These are phyloP conservation scores for Osedax fenrisi DNA, from an alignment of 2,888 invertebrate species.

Conservation along the genomic window DNA sequence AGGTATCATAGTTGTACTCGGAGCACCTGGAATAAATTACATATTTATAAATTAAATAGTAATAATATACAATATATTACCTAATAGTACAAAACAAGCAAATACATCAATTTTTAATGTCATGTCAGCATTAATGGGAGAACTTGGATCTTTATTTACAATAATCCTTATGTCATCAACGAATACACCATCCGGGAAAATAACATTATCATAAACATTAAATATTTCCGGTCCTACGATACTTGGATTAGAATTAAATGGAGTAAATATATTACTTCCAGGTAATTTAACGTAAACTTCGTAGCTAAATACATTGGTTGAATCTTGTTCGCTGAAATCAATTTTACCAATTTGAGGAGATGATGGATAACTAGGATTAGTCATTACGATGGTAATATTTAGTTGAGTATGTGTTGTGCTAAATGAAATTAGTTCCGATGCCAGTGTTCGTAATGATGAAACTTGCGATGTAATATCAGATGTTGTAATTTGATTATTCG, in stretches of 20 bases:
- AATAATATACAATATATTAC: no score
- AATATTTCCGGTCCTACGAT: neutral
- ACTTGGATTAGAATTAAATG: slow-evolving; percentile 1
- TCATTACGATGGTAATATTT: slow-evolving; percentile 4
- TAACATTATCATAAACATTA: slow-evolving; percentile 3
- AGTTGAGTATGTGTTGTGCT: neutral
- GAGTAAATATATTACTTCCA: neutral
- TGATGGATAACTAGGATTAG: neutral
- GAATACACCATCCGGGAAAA: slow-evolving; percentile 4
- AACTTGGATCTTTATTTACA: neutral
- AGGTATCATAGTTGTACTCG: neutral
- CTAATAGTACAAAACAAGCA: neutral
- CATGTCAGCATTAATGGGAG: neutral
- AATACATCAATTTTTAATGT: neutral
- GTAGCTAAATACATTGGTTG: slow-evolving; percentile 5
- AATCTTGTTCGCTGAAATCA: neutral
- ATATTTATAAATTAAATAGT: no score
- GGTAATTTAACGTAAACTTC: slow-evolving; percentile 5
- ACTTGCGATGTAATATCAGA: neutral
- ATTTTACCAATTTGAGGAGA: slow-evolving; percentile 9
- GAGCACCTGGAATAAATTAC: neutral
- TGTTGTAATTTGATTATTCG: neutral
- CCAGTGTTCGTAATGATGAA: neutral
- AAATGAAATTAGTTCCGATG: neutral
- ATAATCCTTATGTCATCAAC: neutral